Evolutionary conservation across 1,140 invertebrate species (phyloP).

Genomic region (Theocolax elegans): DNA sequence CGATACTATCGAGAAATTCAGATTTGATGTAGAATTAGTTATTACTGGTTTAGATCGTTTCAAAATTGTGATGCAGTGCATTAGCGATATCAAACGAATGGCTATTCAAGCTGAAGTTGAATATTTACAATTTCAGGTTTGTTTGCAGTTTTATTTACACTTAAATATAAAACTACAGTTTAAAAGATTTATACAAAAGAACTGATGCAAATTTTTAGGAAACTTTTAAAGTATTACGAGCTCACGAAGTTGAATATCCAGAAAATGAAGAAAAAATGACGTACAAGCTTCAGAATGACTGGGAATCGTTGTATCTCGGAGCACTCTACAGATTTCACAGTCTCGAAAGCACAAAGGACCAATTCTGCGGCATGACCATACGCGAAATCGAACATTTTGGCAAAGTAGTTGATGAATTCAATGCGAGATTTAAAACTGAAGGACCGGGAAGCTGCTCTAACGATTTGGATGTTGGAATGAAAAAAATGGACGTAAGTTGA

Average conservation of each 20-base stretch:
- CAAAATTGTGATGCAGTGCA: constrained; percentile 85
- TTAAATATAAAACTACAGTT: too few relatives aligned
- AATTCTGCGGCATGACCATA: constrained; percentile 82
- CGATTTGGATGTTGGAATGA: constrained; percentile 79
- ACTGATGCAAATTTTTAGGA: constrained; percentile 45
- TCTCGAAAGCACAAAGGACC: constrained; percentile 77
- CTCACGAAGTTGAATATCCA: constrained; percentile 58
- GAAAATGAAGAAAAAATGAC: constrained; percentile 70
- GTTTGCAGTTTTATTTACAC: constrained; percentile 21
- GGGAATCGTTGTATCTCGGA: constrained; percentile 75
- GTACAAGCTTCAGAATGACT: constrained; percentile 73
- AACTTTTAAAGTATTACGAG: constrained; percentile 54
- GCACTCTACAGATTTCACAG: constrained; percentile 76
- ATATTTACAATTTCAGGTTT: constrained; percentile 72
- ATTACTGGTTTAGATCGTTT: constrained; percentile 83
- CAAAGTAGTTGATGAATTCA: constrained; percentile 74
- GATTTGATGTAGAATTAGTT: constrained; percentile 74
- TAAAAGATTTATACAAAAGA: too few relatives aligned
- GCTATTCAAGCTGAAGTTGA: constrained; percentile 81
- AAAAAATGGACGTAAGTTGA: constrained; percentile 73
- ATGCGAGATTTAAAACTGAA: constrained; percentile 76
- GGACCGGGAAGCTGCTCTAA: constrained; percentile 82
- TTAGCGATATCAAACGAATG: constrained; percentile 78
- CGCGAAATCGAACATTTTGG: constrained; percentile 80
- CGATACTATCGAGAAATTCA: constrained; percentile 70